Percentiles rank a stretch among this genome's conserved stretches.
phyloP scores from a whole-genome alignment of 2,113 vertebrate species.

The Pelodiscus sinensis region DNA sequence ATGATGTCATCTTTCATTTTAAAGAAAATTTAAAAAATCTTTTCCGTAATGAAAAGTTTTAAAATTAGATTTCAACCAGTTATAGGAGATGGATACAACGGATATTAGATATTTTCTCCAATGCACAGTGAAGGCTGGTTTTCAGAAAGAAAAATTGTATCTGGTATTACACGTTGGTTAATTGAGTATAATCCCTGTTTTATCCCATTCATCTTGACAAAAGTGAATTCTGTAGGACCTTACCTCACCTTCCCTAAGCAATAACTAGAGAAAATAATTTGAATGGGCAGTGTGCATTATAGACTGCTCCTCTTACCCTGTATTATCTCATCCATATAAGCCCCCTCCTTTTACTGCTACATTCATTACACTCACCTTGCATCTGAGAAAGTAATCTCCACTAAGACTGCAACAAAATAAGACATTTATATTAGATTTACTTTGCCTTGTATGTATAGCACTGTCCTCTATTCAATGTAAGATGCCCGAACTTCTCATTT shows the following conservation, averaged over 20 bases:
- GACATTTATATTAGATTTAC: not conserved
- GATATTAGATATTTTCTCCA: slow-evolving; percentile 31
- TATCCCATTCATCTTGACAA: not conserved
- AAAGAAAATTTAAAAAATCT: not conserved
- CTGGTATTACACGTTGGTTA: slow-evolving; percentile 27
- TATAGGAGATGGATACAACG: not conserved
- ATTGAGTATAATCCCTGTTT: not conserved
- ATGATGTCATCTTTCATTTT: slow-evolving; percentile 25
- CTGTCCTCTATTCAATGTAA: not conserved
- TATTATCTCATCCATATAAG: not conserved
- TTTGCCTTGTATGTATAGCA: not conserved
- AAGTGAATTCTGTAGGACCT: not conserved
- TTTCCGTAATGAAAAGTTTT: not conserved
- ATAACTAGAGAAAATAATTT: slow-evolving; percentile 5
- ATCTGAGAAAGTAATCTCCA: slow-evolving; percentile 9
- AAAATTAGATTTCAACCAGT: slow-evolving; percentile 19
- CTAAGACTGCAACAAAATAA: not conserved
- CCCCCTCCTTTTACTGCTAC: not conserved
- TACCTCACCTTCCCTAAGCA: not conserved
- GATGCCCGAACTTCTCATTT: not conserved
- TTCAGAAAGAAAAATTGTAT: slow-evolving; percentile 40
- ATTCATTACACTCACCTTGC: rapidly evolving
- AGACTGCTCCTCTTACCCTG: not conserved
- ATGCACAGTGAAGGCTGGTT: slow-evolving; percentile 15
- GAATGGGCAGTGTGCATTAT: not conserved